A percentile compares a stretch with the other conserved stretches of the same genome.
These are phyloP conservation scores for Perizoma flavofasciatum DNA, from an alignment of 2,888 invertebrate species.

Conservation along the genomic window DNA sequence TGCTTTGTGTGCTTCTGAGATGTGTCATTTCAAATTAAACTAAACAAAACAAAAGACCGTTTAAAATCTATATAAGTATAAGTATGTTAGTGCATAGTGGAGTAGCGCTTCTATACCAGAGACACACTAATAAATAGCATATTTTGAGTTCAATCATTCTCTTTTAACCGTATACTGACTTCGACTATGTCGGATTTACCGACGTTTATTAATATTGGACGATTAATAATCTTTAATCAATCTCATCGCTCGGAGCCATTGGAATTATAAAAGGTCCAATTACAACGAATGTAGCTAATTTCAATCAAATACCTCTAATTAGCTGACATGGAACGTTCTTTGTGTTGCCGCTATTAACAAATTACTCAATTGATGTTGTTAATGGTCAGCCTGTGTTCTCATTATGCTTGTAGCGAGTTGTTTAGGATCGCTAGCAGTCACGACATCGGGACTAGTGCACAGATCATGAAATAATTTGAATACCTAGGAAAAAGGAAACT, in stretches of 20 bases:
- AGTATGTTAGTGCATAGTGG: not conserved
- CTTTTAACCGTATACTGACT: slow-evolving; percentile 40
- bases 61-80: no score
- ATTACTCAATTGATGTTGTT: slow-evolving; percentile 79
- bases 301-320: slow-evolving; percentile 81
- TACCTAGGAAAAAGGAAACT: not conserved
- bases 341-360: slow-evolving; percentile 72
- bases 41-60: no score
- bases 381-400: slow-evolving; percentile 64
- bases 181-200: slow-evolving; percentile 31
- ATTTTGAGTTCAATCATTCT: slow-evolving; percentile 15
- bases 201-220: slow-evolving; percentile 59
- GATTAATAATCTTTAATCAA: slow-evolving; percentile 71
- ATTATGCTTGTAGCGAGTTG: slow-evolving; percentile 51
- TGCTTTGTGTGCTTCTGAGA: no score
- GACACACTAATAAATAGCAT: not conserved
- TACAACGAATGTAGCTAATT: slow-evolving; percentile 79
- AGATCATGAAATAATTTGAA: slow-evolving; percentile 13
- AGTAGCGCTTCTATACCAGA: slow-evolving; percentile 2
- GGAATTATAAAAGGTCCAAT: slow-evolving; percentile 72
- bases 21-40: no score
- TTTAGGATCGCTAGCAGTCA: slow-evolving; percentile 57
- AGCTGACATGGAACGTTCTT: slow-evolving; percentile 74
- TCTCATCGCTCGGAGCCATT: slow-evolving; percentile 61
- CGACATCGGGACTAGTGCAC: slow-evolving; percentile 43